Conservation (phyloP, 2,113 vertebrate species). For the Seriola quinqueradiata region DNA sequence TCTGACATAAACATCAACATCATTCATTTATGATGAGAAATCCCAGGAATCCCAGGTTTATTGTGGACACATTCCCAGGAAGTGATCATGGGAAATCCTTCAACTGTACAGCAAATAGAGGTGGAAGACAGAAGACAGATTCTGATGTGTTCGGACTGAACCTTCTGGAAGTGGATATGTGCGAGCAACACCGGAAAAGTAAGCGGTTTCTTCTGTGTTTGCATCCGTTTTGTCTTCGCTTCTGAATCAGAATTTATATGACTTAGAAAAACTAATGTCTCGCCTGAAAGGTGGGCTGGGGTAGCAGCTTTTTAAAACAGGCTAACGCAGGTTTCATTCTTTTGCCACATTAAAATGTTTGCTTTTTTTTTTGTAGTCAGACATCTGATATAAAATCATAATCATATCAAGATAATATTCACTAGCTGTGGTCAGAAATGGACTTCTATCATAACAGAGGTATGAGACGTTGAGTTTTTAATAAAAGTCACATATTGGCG, state of each 20-base stretch:
- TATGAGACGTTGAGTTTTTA: slow-evolving; percentile 32
- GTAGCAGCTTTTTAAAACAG: neutral
- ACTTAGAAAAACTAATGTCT: neutral
- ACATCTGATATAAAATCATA: slow-evolving; percentile 31
- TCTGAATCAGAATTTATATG: neutral
- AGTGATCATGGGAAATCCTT: neutral
- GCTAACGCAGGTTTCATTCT: neutral
- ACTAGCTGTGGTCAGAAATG: slow-evolving; percentile 6
- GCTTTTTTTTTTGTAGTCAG: neutral
- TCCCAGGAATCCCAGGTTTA: no score
- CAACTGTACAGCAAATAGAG: no score
- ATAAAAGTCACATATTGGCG: slow-evolving; percentile 45
- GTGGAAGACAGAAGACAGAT: no score
- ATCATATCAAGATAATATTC: slow-evolving; percentile 15
- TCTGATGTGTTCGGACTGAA: no score
- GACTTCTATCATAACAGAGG: slow-evolving; percentile 22
- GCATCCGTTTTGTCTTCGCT: neutral
- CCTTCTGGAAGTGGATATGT: no score
- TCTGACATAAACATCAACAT: no score
- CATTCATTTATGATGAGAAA: no score
- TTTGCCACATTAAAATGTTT: neutral
- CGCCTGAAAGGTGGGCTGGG: neutral
- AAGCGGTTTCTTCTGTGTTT: no score
- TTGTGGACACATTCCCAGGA: neutral
- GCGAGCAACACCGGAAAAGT: no score